Evolutionary conservation across 2,888 invertebrate species (phyloP), one percentile per base, ranked within the genome.

Genomic region (Melanchra persicariae): DNA sequence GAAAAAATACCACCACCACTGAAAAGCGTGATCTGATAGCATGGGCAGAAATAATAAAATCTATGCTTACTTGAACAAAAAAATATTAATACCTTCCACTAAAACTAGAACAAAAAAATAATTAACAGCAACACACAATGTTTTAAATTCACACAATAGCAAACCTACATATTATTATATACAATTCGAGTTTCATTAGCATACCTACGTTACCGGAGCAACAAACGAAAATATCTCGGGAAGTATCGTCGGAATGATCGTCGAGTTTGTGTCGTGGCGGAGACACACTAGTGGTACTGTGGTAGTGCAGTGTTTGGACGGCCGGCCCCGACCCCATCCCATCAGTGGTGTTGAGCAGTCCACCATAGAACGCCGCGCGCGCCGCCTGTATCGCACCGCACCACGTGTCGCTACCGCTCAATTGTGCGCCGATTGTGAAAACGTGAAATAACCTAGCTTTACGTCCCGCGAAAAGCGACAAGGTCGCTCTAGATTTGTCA

Each of bases 271-370:
- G 69, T 74, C 61, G 83, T 79, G 74, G 76, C 76, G 80, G 85
- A 83, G 85, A 85, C 86, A 86, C 85, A 84, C 85, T 90, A 88
- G 87, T 86, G 80, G 70, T 84, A 87, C 91, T 91, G n/a, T n/a
- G 88, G 90, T 89, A 90, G 89, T 89, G 87, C 87, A 87, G 84
- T 91, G 91, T 92, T 92, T 92, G 90, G 87, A 87, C 91, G 93
- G 89, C 91, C 89, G 87, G 90, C 91, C 91, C 89, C 92, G 93
- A 93, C 93, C 94, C 92, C 92, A 93, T 93, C 93, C 91, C 90
- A 91, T 91, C 87, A 90, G 86, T 86, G 85, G 85, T 87, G 81
- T 81, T 80, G 81, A 79, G 83, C 92, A 94, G 94, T 94, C 76
- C 89, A 92, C 93, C 92, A 94, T 92, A 93, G 93, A 87, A 74